Percentiles rank a stretch among this genome's conserved stretches.
Conservation (phyloP, 2,113 vertebrate genomes). For the Rhinichthys klamathensis region DNA sequence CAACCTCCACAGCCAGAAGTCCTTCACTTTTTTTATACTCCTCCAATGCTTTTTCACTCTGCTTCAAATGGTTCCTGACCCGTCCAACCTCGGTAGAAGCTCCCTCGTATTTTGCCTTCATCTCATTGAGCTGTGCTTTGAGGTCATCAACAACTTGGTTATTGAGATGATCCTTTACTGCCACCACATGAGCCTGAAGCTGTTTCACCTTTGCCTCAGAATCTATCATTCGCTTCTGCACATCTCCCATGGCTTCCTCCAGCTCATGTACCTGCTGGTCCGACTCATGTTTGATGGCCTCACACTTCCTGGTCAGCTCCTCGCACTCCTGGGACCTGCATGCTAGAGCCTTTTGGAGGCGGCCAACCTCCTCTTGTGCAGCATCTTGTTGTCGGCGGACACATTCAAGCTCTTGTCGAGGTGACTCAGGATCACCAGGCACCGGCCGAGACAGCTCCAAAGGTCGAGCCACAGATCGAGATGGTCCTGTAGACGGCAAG, state of each 20-base stretch:
- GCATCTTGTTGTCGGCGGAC: conserved; percentile 77
- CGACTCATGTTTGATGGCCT: conserved; percentile 83
- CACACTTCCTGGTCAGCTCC: conserved; percentile 78
- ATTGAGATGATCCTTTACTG: conserved; percentile 89
- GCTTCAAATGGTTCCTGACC: conserved; percentile 88
- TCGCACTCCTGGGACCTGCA: conserved; percentile 83
- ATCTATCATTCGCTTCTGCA: conserved; percentile 98
- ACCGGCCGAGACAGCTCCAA: conserved; percentile 75
- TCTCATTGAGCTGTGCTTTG: conserved; percentile 84
- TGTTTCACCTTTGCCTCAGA: conserved; percentile 96
- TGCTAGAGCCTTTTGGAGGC: conserved; percentile 81
- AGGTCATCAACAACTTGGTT: conserved; percentile 81
- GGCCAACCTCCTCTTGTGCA: conserved; percentile 79
- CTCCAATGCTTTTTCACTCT: conserved; percentile 86
- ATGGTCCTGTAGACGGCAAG: conserved; percentile 67
- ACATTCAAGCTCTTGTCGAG: conserved; percentile 80
- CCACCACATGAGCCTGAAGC: conserved; percentile 93
- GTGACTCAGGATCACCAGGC: conserved; percentile 66
- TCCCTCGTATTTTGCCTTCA: conserved; percentile 90
- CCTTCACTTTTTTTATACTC: conserved; percentile 87
- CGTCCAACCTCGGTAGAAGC: conserved; percentile 91
- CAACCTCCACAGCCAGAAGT: conserved; percentile 81
- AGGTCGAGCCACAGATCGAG: conserved; percentile 80
- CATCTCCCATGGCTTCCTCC: conserved; percentile 91
- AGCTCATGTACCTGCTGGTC: conserved; percentile 90